A percentile compares a stretch with the other conserved stretches of the same genome.
Evolutionary conservation across 2,888 invertebrate species (phyloP).

Genomic region (Agriopis aurantiaria): DNA sequence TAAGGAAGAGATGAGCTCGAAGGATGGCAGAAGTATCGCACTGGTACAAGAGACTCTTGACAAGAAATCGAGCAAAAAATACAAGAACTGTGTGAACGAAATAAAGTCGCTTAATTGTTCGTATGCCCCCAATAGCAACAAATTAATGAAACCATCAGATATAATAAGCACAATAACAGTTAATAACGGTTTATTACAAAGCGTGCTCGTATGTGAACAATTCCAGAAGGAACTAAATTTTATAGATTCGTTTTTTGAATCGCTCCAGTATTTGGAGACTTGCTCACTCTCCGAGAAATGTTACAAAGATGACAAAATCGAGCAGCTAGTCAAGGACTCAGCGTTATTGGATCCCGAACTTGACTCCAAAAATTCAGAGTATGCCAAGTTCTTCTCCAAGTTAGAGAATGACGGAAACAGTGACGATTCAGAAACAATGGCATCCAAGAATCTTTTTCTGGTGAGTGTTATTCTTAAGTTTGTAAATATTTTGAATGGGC

Average conservation of each 20-base stretch:
- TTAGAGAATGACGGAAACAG: slow-evolving; percentile 70
- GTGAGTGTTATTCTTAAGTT: slow-evolving; percentile 76
- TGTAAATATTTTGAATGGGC: slow-evolving; percentile 68
- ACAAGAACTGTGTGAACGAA: slow-evolving; percentile 58
- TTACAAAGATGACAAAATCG: slow-evolving; percentile 61
- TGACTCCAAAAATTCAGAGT: slow-evolving; percentile 64
- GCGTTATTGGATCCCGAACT: slow-evolving; percentile 57
- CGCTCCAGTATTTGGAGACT: slow-evolving; percentile 77
- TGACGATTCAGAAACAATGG: slow-evolving; percentile 78
- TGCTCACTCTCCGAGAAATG: slow-evolving; percentile 69
- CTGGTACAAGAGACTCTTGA: slow-evolving; percentile 41
- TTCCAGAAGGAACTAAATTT: slow-evolving; percentile 81
- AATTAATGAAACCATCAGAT: slow-evolving; percentile 80
- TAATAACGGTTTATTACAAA: slow-evolving; percentile 67
- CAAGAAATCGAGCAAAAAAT: slow-evolving; percentile 45
- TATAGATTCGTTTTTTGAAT: slow-evolving; percentile 82
- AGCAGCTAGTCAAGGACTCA: slow-evolving; percentile 59
- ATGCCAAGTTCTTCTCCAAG: slow-evolving; percentile 69
- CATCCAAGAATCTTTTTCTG: slow-evolving; percentile 83
- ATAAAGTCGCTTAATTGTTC: slow-evolving; percentile 66
- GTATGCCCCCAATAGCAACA: slow-evolving; percentile 62
- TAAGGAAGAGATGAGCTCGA: slow-evolving; percentile 65
- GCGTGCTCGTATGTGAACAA: slow-evolving; percentile 75
- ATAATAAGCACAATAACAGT: slow-evolving; percentile 78
- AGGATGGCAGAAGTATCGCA: slow-evolving; percentile 32